Evolutionary conservation across 2,113 vertebrate species (phyloP).

Genomic region (Elachura formosa): DNA sequence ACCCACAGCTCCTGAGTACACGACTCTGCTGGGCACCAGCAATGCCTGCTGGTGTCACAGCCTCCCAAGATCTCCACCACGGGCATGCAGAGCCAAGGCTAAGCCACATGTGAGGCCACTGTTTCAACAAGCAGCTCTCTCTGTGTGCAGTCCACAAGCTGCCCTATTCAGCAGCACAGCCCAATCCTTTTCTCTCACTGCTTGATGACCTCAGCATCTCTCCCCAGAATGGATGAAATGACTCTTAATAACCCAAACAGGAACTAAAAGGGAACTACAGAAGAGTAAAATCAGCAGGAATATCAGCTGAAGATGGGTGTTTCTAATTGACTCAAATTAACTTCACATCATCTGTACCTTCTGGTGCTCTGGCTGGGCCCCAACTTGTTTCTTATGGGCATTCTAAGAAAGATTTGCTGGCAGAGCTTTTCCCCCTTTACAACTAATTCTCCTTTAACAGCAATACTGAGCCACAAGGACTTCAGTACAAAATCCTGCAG

Average conservation of each 20-base stretch:
- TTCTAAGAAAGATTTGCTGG: neutral
- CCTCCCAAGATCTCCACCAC: neutral
- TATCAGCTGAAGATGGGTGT: neutral
- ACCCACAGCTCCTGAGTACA: neutral
- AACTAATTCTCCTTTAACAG: neutral
- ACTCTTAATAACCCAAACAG: neutral
- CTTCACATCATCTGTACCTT: neutral
- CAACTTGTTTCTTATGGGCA: neutral
- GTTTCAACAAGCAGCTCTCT: neutral
- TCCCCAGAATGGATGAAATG: neutral
- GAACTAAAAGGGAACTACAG: neutral
- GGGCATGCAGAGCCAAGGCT: neutral
- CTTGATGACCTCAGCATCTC: neutral
- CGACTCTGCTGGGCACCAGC: accelerated
- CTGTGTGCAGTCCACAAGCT: accelerated
- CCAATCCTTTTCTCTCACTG: accelerated
- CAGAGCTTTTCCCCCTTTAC: accelerated
- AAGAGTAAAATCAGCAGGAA: neutral
- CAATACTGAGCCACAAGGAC: neutral
- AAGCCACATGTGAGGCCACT: accelerated
- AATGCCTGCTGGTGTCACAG: accelerated
- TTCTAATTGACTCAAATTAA: conserved; percentile 3
- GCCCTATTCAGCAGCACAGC: neutral
- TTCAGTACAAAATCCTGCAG: neutral
- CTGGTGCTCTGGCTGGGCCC: neutral